Evolutionary conservation across 2,888 invertebrate species (phyloP), one percentile per base, ranked within the genome.

Genomic region (Drosophila limbata): DNA sequence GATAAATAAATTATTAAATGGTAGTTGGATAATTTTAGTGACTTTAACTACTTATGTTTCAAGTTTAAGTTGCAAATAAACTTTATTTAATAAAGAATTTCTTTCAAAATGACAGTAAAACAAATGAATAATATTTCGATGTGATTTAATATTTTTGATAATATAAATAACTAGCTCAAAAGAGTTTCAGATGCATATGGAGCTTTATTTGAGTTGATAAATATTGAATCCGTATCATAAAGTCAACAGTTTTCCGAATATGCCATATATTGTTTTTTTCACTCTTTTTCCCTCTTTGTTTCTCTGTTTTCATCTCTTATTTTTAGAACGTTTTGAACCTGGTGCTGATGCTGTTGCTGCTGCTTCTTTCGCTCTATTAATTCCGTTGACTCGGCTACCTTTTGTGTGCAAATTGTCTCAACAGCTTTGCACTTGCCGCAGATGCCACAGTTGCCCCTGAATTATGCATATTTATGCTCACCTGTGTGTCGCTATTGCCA

Each of bases 391-490:
- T 51, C 17, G 28, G 47, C 45, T 42, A 25, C 42, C 47, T 60
- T 60, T 77, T 73, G 60, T 78, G 48, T 77, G 73, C 21, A 59
- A 75, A 72, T 56, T 63, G 62, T 63, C 62, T 56, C 67, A 67
- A 37, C 51, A 31, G 67, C 51, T 73, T 72, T 62, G 56, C 79
- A 56, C 64, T 72, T 61, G 64, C 66, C 59, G 60, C 61, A 55
- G 37, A 64, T 61, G 48, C 62, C 45, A 17, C 57, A 52, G 31
- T 69, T 62, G 35, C 50, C 50, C 47, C 65, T 77, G 68, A 85
- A 79, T 88, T 88, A 83, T 83, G 85, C 77, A 85, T 71, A 82
- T 88, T 88, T 82, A 88, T 88, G 88, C 80, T 69, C 83, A 87
- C 82, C 85, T 79, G 69, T 79, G 69, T 53, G 44, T 55, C 61